Evolutionary conservation across 2,113 vertebrate genomes (phyloP).

Genomic region (Neolamprologus fasciatus): DNA sequence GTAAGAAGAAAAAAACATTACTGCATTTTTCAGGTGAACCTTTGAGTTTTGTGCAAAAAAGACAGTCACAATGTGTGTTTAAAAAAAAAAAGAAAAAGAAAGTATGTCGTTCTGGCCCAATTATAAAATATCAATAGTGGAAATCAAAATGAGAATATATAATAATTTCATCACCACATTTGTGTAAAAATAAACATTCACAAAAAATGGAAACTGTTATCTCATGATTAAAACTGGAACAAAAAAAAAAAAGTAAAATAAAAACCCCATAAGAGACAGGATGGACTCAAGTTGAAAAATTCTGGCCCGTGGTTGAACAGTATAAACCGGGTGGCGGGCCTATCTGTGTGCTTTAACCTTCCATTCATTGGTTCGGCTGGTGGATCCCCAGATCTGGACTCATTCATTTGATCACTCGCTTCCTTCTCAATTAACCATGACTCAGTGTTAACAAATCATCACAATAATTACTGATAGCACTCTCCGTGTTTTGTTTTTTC

Average conservation of each 20-base stretch:
- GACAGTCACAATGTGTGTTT: constrained; percentile 29
- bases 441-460: constrained; percentile 72
- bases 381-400: constrained; percentile 70
- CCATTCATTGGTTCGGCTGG: constrained; percentile 73
- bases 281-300: constrained; percentile 61
- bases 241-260: neutral
- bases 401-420: constrained; percentile 60
- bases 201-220: constrained; percentile 49
- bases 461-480: constrained; percentile 74
- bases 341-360: constrained; percentile 74
- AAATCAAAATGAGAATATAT: constrained; percentile 52
- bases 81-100: constrained; percentile 36
- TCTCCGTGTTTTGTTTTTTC: constrained; percentile 20
- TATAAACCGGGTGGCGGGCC: constrained; percentile 63
- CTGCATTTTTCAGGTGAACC: constrained; percentile 63
- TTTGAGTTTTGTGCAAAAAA: constrained; percentile 51
- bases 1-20: constrained; percentile 39
- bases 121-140: constrained; percentile 27
- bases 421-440: constrained; percentile 65
- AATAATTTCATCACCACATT: constrained; percentile 35
- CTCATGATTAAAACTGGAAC: constrained; percentile 55
- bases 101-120: constrained; percentile 41
- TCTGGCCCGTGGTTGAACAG: constrained; percentile 61
- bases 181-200: constrained; percentile 52
- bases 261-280: constrained; percentile 1